Conservation (phyloP, 2,888 invertebrate species). For the Amphipyra tragopoginis region DNA sequence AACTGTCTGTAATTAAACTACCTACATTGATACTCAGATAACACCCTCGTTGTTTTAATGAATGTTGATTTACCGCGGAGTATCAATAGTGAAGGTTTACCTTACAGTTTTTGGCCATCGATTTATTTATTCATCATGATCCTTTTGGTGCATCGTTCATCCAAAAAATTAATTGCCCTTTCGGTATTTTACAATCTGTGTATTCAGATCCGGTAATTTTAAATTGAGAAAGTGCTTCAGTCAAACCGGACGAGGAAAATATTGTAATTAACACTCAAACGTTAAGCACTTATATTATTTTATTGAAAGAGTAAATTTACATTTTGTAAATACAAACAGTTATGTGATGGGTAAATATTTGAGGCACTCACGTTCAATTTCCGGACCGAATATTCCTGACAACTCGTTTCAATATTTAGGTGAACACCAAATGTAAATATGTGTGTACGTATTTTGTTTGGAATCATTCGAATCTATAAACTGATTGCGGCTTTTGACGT, state of each 20-base stretch:
- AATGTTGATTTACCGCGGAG: conserved; percentile 27
- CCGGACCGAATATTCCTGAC: conserved; percentile 61
- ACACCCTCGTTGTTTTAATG: conserved; percentile 27
- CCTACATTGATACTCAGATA: conserved; percentile 22
- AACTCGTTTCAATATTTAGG: conserved; percentile 63
- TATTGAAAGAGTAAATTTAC: conserved; percentile 25
- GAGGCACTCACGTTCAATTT: conserved; percentile 64
- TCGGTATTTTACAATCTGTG: background rate
- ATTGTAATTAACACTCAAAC: background rate
- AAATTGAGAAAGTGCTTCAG: background rate
- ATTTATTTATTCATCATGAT: no score
- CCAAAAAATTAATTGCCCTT: no score
- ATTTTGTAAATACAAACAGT: conserved; percentile 46
- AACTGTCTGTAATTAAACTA: conserved; percentile 30
- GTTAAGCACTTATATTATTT: conserved; percentile 19
- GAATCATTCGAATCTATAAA: conserved; percentile 49
- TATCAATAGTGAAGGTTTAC: conserved; percentile 10
- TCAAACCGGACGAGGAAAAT: background rate
- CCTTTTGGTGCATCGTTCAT: background rate
- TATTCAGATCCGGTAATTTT: background rate
- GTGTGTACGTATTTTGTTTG: conserved; percentile 51
- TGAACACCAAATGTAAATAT: conserved; percentile 57
- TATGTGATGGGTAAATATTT: conserved; percentile 61
- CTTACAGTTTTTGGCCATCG: background rate
- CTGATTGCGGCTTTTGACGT: conserved; percentile 52